Conservation (phyloP, 2,113 vertebrate genomes). For the Oxyura jamaicensis region DNA sequence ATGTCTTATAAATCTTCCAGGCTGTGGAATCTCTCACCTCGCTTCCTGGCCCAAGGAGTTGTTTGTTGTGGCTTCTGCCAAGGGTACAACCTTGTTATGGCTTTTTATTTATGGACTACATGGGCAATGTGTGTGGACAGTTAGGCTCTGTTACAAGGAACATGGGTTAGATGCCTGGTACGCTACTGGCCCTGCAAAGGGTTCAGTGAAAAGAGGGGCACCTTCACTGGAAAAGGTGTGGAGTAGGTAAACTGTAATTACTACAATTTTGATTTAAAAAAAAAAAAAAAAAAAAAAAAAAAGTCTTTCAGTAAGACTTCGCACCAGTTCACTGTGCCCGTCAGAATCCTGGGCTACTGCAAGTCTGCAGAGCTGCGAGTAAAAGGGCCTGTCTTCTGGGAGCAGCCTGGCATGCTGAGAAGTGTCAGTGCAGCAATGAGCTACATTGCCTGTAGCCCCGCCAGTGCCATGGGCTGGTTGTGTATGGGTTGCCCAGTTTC, state of each 20-base stretch:
- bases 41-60: background rate
- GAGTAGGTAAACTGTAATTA: background rate
- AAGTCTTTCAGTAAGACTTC: no score
- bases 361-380: background rate
- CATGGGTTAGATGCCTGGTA: background rate
- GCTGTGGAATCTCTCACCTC: background rate
- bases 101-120: background rate
- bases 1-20: background rate
- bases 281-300: background rate
- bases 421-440: background rate
- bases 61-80: background rate
- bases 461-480: background rate
- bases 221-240: background rate
- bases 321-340: no score
- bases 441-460: background rate
- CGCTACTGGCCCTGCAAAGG: background rate
- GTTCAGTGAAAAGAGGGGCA: background rate
- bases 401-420: background rate
- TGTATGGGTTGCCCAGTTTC: background rate
- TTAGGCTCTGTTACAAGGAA: background rate
- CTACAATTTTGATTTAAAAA: background rate
- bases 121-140: rapidly evolving
- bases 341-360: no score
- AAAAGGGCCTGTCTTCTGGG: background rate
- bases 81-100: background rate